Percentiles rank a stretch among this genome's conserved stretches.
Conservation (phyloP, 2,797 vertebrate genomes). For the Acomys russatus region DNA sequence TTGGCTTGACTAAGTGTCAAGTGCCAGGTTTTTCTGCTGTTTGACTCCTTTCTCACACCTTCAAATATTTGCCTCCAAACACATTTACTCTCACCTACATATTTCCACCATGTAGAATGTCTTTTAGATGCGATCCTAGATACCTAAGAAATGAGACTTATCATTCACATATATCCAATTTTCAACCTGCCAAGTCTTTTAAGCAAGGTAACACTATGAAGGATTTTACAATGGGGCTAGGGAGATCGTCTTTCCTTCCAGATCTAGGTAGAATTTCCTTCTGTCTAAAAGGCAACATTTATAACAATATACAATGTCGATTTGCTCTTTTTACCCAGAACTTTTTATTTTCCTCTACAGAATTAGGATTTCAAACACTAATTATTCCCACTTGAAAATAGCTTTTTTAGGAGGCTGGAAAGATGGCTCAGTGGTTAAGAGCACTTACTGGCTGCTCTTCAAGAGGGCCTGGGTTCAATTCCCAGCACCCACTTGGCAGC, state of each 20-base stretch:
- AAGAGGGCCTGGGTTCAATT: too few species aligned
- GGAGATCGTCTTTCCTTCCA: background rate
- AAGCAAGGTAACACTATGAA: background rate
- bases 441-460: too few species aligned
- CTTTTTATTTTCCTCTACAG: background rate
- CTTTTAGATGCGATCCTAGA: background rate
- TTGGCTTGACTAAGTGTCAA: background rate
- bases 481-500: too few species aligned
- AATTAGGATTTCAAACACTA: constrained; percentile 8
- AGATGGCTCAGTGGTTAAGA: too few species aligned
- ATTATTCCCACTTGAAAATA: constrained; percentile 6
- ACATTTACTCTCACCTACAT: background rate
- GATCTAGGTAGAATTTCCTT: background rate
- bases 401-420: background rate
- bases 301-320: background rate
- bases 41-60: background rate
- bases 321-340: constrained; percentile 14
- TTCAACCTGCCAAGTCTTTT: background rate
- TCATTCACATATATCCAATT: background rate
- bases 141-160: background rate
- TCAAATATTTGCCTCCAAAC: background rate
- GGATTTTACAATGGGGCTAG: background rate
- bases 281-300: background rate
- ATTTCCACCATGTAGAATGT: background rate
- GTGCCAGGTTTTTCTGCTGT: background rate